These are phyloP conservation scores for Ardeotis arabs DNA, from an alignment of 2,113 vertebrate species.

Conservation along the genomic window DNA sequence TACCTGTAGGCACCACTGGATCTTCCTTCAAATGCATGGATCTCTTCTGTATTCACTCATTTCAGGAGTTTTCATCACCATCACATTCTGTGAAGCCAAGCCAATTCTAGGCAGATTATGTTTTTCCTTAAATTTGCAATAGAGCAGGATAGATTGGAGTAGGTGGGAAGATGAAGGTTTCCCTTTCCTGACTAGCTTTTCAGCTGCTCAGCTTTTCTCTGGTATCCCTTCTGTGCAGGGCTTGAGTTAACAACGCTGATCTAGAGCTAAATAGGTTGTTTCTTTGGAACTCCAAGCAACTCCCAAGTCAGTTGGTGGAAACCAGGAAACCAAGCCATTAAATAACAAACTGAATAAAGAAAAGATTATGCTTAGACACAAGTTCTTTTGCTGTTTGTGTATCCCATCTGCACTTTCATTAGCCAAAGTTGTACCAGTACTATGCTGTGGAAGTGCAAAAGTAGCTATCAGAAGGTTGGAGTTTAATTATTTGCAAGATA, in stretches of 20 bases:
- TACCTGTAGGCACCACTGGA: neutral
- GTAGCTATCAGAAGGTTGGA: neutral
- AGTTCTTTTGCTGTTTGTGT: neutral
- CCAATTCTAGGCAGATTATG: neutral
- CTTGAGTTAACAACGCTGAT: neutral
- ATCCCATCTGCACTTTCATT: neutral
- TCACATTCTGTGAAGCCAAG: constrained; percentile 2
- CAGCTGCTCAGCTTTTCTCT: neutral
- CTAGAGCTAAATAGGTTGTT: neutral
- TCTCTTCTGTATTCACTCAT: constrained; percentile 12
- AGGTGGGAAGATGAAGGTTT: neutral
- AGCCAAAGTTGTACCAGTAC: neutral
- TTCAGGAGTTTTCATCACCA: neutral
- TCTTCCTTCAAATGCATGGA: neutral
- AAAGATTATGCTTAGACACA: neutral
- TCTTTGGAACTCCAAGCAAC: neutral
- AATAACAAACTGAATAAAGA: neutral
- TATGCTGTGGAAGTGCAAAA: neutral
- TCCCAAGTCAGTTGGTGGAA: neutral
- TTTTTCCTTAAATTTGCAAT: neutral
- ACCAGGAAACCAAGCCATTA: neutral
- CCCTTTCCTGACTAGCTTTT: neutral
- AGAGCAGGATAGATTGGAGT: neutral
- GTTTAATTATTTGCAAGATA: neutral
- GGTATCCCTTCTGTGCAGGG: neutral